These are phyloP conservation scores for Patiria miniata DNA, from an alignment of 35 echinoderm and acorn worm genomes.

Conservation along the genomic window DNA sequence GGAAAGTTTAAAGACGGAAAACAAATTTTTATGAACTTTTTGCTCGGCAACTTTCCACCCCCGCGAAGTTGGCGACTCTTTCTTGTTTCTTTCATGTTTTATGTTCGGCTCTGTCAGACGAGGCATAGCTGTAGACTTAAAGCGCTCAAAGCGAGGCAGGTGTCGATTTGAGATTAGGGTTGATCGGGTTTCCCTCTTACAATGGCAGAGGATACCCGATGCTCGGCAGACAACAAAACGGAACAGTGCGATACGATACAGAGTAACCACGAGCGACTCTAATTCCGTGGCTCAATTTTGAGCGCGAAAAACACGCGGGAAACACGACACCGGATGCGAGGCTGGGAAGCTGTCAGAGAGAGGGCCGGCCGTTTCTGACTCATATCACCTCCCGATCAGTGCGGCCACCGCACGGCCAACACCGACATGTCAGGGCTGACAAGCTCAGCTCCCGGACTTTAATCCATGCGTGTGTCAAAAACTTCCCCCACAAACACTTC, in stretches of 20 bases:
- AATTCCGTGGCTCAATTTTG: conserved; percentile 31
- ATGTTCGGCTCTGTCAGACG: not conserved
- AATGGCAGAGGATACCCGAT: conserved; percentile 27
- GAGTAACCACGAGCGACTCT: conserved; percentile 29
- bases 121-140: conserved; percentile 31
- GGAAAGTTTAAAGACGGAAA: not conserved
- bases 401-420: not conserved
- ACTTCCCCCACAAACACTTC: not conserved
- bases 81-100: not conserved
- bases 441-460: not conserved
- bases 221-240: conserved; percentile 19
- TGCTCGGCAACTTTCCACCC: not conserved
- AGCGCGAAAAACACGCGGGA: conserved; percentile 29
- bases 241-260: conserved; percentile 33
- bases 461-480: conserved; percentile 11
- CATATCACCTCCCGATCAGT: not conserved
- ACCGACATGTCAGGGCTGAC: not conserved
- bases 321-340: conserved; percentile 26
- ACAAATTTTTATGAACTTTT: not conserved
- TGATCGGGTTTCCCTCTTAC: conserved; percentile 27
- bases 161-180: conserved; percentile 31
- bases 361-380: not conserved
- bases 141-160: conserved; percentile 18
- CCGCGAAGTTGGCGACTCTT: not conserved
- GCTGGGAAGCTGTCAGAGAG: conserved; percentile 22